phyloP scores from a whole-genome alignment of 2,888 invertebrate genomes.

The Sinodicranocentrus sp. region DNA sequence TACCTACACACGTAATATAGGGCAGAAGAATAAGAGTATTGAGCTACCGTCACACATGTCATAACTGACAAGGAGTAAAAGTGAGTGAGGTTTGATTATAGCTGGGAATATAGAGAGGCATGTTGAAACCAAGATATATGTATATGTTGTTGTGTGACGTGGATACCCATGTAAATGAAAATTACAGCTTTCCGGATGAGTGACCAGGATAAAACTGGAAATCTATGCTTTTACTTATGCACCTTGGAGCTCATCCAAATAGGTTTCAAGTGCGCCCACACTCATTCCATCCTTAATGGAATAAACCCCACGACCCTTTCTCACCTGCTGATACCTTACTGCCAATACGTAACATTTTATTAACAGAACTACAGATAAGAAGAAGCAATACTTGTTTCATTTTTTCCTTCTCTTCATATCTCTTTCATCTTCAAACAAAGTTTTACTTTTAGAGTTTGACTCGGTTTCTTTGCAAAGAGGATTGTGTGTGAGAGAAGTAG shows the following conservation, averaged over 20 bases:
- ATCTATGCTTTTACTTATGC: not conserved
- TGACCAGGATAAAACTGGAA: not conserved
- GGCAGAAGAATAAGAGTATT: no score
- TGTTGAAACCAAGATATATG: no score
- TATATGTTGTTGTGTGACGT: no score
- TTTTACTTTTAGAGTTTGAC: no score
- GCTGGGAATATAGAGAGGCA: no score
- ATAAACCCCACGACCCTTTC: not conserved
- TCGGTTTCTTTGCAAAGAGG: not conserved
- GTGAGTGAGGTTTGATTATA: no score
- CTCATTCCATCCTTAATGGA: not conserved
- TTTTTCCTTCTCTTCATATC: not conserved
- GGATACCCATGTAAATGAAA: no score
- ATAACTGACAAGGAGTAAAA: no score
- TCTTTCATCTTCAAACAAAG: not conserved
- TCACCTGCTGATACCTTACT: not conserved
- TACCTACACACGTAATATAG: no score
- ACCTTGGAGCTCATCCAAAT: slow-evolving; percentile 3
- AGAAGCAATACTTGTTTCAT: not conserved
- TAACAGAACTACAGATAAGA: not conserved
- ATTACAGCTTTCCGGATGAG: no score
- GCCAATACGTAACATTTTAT: slow-evolving; percentile 5
- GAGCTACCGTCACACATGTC: no score
- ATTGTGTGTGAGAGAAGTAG: not conserved
- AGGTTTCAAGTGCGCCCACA: slow-evolving; percentile 9